Evolutionary conservation across 2,797 vertebrate species (phyloP).

Genomic region (Lerista edwardsae): DNA sequence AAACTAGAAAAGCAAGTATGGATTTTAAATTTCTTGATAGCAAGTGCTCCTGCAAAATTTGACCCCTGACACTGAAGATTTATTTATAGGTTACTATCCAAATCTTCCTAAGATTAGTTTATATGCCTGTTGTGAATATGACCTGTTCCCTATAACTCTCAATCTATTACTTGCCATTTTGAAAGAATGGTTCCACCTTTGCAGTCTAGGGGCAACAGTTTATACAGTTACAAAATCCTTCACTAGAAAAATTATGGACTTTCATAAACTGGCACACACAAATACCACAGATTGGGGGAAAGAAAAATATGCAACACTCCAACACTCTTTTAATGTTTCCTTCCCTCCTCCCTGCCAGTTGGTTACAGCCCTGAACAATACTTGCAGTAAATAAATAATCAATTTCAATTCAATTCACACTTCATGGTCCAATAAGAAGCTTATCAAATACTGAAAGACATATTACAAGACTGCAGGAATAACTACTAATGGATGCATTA

Average conservation of each 20-base stretch:
- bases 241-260: not conserved
- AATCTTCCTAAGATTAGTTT: not conserved
- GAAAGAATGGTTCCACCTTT: not conserved
- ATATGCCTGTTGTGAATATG: not conserved
- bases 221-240: not conserved
- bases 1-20: constrained; percentile 15
- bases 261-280: not conserved
- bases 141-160: not conserved
- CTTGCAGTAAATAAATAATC: constrained; percentile 10
- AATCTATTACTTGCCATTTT: not conserved
- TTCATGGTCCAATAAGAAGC: constrained; percentile 9
- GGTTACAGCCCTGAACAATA: not conserved
- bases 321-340: not conserved
- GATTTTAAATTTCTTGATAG: constrained; percentile 24
- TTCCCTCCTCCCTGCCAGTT: too few relatives aligned
- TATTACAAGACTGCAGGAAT: constrained; percentile 27
- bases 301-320: not conserved
- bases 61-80: constrained; percentile 11
- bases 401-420: constrained; percentile 1
- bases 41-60: constrained; percentile 19
- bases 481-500: constrained; percentile 13
- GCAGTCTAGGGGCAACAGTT: not conserved
- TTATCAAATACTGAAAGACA: constrained; percentile 11
- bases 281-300: not conserved
- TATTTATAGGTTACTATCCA: constrained; percentile 13